A percentile compares a stretch with the other conserved stretches of the same genome.
Evolutionary conservation across 2,888 invertebrate genomes (phyloP).

Genomic region (Brachylomia viminalis): DNA sequence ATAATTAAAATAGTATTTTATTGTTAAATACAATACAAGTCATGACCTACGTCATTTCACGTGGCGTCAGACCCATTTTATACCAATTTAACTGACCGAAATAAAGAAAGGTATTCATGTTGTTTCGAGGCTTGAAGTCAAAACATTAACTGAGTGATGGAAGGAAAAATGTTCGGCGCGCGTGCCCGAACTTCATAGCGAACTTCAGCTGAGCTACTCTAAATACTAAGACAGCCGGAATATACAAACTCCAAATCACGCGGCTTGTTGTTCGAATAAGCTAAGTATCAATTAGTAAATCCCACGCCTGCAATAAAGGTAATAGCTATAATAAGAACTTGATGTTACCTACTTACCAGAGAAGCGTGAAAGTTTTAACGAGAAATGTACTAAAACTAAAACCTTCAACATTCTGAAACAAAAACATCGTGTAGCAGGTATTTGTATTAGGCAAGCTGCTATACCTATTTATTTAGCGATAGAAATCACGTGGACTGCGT

Average conservation of each 20-base stretch:
- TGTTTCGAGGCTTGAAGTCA: slow-evolving; percentile 12
- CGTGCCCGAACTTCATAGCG: slow-evolving; percentile 13
- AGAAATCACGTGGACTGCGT: slow-evolving; percentile 30
- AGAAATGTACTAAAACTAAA: slow-evolving; percentile 20
- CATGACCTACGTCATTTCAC: neutral
- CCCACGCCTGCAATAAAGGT: slow-evolving; percentile 6
- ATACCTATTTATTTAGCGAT: slow-evolving; percentile 51
- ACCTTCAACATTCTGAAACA: neutral
- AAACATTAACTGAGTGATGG: slow-evolving; percentile 27
- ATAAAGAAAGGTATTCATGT: slow-evolving; percentile 20
- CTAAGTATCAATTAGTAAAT: slow-evolving; percentile 34
- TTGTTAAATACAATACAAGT: slow-evolving; percentile 35
- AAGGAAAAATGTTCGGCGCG: slow-evolving; percentile 24
- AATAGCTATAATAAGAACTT: slow-evolving; percentile 3
- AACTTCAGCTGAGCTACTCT: slow-evolving; percentile 19
- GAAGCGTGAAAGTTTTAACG: neutral
- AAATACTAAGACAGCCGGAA: slow-evolving; percentile 21
- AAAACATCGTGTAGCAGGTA: neutral
- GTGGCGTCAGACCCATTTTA: slow-evolving; percentile 6
- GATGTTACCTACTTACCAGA: neutral
- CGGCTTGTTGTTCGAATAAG: slow-evolving; percentile 22
- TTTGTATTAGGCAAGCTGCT: slow-evolving; percentile 51
- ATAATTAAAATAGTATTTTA: slow-evolving; percentile 19
- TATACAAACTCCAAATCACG: slow-evolving; percentile 27
- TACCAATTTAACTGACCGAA: slow-evolving; percentile 5